Evolutionary conservation across 2,113 vertebrate species (phyloP).

Genomic region (Otolemur garnettii): DNA sequence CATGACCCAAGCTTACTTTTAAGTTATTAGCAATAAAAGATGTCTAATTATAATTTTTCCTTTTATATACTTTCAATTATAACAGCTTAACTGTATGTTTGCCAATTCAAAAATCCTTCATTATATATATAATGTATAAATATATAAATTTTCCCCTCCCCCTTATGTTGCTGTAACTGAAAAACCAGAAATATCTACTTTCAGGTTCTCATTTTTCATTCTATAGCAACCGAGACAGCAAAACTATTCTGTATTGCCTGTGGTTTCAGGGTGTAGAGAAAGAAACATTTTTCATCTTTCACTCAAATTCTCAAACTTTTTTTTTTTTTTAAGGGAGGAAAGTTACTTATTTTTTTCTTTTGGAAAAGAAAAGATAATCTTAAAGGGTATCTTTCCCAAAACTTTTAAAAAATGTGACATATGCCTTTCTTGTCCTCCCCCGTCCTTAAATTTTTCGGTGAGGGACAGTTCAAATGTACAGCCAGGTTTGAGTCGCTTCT

Average conservation of each 20-base stretch:
- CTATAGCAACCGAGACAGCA: not conserved
- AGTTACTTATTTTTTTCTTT: not conserved
- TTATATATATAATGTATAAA: not conserved
- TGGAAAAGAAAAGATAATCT: not conserved
- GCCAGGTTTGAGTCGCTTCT: not conserved
- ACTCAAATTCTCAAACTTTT: slow-evolving; percentile 1
- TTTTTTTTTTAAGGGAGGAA: not conserved
- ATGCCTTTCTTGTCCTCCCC: not conserved
- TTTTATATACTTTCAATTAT: slow-evolving; percentile 10
- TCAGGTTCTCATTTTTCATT: slow-evolving; percentile 47
- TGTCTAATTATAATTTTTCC: slow-evolving; percentile 36
- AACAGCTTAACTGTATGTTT: slow-evolving; percentile 35
- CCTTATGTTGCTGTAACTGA: slow-evolving; percentile 38
- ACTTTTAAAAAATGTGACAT: slow-evolving; percentile 29
- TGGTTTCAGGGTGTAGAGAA: slow-evolving; percentile 28
- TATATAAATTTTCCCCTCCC: not conserved
- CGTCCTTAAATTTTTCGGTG: not conserved
- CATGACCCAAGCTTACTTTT: slow-evolving; percentile 22
- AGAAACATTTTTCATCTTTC: slow-evolving; percentile 51
- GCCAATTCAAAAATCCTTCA: slow-evolving; percentile 6
- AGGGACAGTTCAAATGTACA: not conserved
- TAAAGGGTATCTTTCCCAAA: not conserved
- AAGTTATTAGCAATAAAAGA: slow-evolving; percentile 52
- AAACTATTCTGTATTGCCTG: slow-evolving; percentile 9
- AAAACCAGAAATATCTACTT: not conserved